Evolutionary conservation across 2,888 invertebrate genomes (phyloP).

Genomic region (Asteroscopus sphinx): DNA sequence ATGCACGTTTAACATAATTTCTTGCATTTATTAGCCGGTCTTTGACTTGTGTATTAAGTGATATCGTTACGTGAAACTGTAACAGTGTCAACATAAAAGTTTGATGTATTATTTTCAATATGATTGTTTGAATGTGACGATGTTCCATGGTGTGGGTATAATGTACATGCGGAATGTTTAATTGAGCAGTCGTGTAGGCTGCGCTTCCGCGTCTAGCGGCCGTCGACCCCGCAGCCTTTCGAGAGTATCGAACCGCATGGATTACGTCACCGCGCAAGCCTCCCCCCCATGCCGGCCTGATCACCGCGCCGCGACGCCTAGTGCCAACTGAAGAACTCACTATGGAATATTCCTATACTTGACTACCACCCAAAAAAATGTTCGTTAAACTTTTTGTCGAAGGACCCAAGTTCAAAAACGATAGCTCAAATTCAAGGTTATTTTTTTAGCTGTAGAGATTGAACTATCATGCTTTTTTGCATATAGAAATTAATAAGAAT

Average conservation of each 20-base stretch:
- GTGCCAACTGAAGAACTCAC: conserved; percentile 59
- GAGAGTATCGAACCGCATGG: conserved; percentile 82
- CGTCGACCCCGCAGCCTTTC: conserved; percentile 85
- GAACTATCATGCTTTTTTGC: conserved; percentile 27
- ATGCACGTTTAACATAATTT: conserved; percentile 15
- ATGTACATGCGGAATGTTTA: conserved; percentile 83
- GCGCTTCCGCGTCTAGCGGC: conserved; percentile 87
- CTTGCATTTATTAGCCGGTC: conserved; percentile 41
- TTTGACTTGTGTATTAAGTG: conserved; percentile 30
- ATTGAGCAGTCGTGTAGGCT: conserved; percentile 85
- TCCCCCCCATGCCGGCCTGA: conserved; percentile 64
- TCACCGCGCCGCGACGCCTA: conserved; percentile 59
- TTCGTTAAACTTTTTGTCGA: conserved; percentile 47
- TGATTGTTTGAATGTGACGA: conserved; percentile 51
- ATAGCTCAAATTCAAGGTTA: conserved; percentile 37
- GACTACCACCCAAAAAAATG: conserved; percentile 61
- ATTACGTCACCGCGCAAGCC: conserved; percentile 85
- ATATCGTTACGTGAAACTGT: conserved; percentile 22
- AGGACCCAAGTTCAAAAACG: conserved; percentile 35
- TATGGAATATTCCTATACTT: conserved; percentile 68
- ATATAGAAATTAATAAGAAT: conserved; percentile 27
- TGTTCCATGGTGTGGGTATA: conserved; percentile 62
- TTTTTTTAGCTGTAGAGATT: conserved; percentile 33
- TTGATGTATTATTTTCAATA: conserved; percentile 29
- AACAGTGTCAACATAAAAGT: conserved; percentile 26